phyloP scores from a whole-genome alignment of 2,888 invertebrate species.

The Plebejus melissa region DNA sequence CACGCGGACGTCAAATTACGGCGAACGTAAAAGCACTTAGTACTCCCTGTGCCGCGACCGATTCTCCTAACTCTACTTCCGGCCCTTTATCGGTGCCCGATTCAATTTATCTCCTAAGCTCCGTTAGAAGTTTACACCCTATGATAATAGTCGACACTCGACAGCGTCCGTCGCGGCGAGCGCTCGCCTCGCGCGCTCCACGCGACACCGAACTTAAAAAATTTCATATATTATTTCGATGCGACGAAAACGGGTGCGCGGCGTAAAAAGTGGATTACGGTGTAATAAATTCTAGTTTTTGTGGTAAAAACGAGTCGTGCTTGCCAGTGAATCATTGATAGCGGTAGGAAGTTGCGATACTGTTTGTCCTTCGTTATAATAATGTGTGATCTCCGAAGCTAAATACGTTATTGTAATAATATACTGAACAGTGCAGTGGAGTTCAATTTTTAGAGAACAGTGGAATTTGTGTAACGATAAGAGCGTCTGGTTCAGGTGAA shows the following conservation, averaged over 20 bases:
- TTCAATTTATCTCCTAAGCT: conserved; percentile 68
- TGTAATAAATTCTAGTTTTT: conserved; percentile 35
- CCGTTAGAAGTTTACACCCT: conserved; percentile 65
- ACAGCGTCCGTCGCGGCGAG: conserved; percentile 50
- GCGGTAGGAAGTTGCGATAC: conserved; percentile 52
- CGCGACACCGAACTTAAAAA: conserved; percentile 31
- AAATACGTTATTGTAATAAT: conserved; percentile 30
- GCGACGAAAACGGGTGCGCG: conserved; percentile 25
- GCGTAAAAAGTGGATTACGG: conserved; percentile 30
- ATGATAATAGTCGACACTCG: conserved; percentile 66
- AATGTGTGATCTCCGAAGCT: conserved; percentile 33
- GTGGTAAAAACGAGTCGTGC: conserved; percentile 33
- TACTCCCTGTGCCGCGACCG: conserved; percentile 5
- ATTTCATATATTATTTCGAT: conserved; percentile 31
- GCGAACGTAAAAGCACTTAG: conserved; percentile 27
- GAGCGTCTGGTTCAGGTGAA: background rate
- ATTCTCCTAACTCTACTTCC: conserved; percentile 61
- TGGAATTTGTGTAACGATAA: background rate
- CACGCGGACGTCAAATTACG: background rate
- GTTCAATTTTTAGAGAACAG: background rate
- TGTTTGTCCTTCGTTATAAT: conserved; percentile 40
- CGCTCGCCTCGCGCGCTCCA: conserved; percentile 44
- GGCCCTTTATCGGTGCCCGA: conserved; percentile 61
- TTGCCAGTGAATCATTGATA: conserved; percentile 55
- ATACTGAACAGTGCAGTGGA: background rate